Conservation (phyloP, 1,140 invertebrate genomes). For the Musca vetustissima region DNA sequence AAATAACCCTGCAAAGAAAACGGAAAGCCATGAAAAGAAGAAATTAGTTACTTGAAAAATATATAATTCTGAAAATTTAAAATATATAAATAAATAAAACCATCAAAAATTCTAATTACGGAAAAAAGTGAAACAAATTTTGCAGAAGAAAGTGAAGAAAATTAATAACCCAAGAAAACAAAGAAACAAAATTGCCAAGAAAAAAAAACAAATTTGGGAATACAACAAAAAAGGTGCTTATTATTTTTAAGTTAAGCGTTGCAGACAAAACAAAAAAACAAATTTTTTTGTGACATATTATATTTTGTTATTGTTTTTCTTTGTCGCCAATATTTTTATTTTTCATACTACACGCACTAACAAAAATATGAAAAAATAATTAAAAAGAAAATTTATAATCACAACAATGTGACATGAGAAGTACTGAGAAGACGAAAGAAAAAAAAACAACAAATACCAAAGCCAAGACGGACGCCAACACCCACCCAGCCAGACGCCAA, state of each 20-base stretch:
- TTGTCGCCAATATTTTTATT: too few species aligned
- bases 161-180: too few species aligned
- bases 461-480: background rate
- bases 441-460: constrained; percentile 12
- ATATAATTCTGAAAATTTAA: background rate
- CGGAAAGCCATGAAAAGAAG: background rate
- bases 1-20: background rate
- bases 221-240: too few species aligned
- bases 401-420: background rate
- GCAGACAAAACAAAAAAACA: too few species aligned
- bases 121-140: background rate
- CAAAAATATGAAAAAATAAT: background rate
- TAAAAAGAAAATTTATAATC: background rate
- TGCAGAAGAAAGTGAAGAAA: too few species aligned
- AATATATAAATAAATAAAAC: constrained; percentile 1
- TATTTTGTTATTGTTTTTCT: too few species aligned
- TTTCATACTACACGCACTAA: background rate
- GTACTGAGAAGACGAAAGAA: background rate
- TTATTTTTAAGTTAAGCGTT: too few species aligned
- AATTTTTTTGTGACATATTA: too few species aligned
- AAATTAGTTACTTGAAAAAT: background rate
- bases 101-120: background rate
- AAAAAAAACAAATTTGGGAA: too few species aligned
- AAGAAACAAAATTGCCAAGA: too few species aligned
- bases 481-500: constrained; percentile 16